Conservation (phyloP, 2,113 vertebrate species). For the Phasianus colchicus region DNA sequence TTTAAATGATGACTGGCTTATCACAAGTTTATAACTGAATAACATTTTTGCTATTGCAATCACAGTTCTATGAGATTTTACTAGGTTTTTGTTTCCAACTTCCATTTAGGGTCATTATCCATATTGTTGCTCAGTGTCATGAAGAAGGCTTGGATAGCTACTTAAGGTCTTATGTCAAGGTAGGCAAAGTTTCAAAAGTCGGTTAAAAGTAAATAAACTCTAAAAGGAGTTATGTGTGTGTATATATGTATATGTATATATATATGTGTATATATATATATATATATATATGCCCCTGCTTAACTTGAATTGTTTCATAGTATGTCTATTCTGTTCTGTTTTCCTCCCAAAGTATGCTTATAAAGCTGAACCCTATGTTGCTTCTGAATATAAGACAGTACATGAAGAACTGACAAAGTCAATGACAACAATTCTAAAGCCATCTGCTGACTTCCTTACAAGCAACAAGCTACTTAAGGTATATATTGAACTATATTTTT, state of each 20-base stretch:
- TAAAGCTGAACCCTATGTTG: conserved; percentile 89
- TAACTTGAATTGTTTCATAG: neutral
- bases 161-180: conserved; percentile 97
- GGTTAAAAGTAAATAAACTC: neutral
- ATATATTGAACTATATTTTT: neutral
- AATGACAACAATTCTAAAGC: conserved; percentile 96
- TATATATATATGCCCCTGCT: neutral
- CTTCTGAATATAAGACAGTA: conserved; percentile 86
- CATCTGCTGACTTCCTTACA: conserved; percentile 97
- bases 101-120: conserved; percentile 93
- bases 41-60: conserved; percentile 5
- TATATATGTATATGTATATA: no score
- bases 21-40: neutral
- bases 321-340: neutral
- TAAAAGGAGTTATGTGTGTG: neutral
- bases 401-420: conserved; percentile 97
- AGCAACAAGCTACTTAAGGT: conserved; percentile 99
- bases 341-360: conserved; percentile 87
- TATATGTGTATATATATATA: no score
- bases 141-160: conserved; percentile 96
- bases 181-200: conserved; percentile 58
- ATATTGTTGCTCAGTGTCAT: conserved; percentile 96
- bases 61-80: conserved; percentile 18
- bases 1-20: neutral
- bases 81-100: conserved; percentile 47